Percentiles rank a stretch among this genome's conserved stretches.
Evolutionary conservation across 1,140 invertebrate genomes (phyloP).

Genomic region (Drosophila sechellia): DNA sequence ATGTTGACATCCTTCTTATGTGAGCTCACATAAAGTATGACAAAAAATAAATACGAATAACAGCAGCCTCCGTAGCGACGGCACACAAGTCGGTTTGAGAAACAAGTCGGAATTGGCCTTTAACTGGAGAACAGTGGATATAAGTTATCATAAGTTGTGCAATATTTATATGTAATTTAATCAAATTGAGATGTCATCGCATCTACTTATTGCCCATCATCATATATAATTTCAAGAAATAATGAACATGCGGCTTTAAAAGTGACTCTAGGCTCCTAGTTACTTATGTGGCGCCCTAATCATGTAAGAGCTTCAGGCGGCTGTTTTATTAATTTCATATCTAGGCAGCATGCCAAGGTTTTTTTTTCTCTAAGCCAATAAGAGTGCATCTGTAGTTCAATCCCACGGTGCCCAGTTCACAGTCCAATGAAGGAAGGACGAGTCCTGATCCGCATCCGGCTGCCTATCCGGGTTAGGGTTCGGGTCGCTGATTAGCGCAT

Average conservation of each 20-base stretch:
- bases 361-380: too few species aligned
- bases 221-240: too few species aligned
- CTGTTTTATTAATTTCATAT: too few species aligned
- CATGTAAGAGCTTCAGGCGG: too few species aligned
- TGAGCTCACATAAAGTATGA: constrained; percentile 41
- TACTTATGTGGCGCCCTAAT: too few species aligned
- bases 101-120: constrained; percentile 6
- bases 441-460: constrained; percentile 7
- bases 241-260: too few species aligned
- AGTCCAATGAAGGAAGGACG: constrained; percentile 13
- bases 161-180: too few species aligned
- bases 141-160: background rate
- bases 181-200: too few species aligned
- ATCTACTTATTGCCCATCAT: too few species aligned
- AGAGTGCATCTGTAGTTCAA: too few species aligned
- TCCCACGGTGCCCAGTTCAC: constrained; percentile 13
- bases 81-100: constrained; percentile 10
- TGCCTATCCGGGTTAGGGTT: background rate
- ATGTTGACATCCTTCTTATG: constrained; percentile 67
- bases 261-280: too few species aligned
- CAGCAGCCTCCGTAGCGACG: constrained; percentile 33
- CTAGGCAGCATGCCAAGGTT: too few species aligned
- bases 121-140: constrained; percentile 3
- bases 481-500: constrained; percentile 59
- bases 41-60: constrained; percentile 19